phyloP scores from a whole-genome alignment of 2,797 vertebrate genomes.

The Acanthiza pusilla region DNA sequence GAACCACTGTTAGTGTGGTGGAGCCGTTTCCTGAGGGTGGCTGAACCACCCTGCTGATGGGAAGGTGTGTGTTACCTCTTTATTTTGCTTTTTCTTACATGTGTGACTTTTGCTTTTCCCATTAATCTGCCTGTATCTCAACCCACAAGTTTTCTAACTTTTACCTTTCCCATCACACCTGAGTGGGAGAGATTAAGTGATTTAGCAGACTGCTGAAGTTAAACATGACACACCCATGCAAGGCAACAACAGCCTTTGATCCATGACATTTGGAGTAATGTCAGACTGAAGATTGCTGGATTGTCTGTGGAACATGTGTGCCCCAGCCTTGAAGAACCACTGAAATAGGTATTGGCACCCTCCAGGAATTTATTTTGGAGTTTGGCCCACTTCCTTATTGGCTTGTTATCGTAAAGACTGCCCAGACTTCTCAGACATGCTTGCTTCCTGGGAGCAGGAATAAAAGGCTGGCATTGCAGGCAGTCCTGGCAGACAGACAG shows the following conservation, averaged over 20 bases:
- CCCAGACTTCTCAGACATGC: background rate
- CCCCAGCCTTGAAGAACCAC: background rate
- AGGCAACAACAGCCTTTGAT: background rate
- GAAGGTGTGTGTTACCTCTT: background rate
- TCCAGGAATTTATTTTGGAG: background rate
- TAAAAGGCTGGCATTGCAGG: background rate
- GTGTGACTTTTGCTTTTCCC: background rate
- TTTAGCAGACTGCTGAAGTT: background rate
- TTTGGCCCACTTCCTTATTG: background rate
- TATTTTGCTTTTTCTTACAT: background rate
- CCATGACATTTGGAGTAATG: background rate
- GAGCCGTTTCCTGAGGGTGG: background rate
- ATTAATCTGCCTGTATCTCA: background rate
- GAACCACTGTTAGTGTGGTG: background rate
- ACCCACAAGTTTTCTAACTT: background rate
- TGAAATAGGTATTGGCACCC: background rate
- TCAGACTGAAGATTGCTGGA: background rate
- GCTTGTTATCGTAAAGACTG: background rate
- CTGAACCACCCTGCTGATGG: background rate
- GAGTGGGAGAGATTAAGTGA: background rate
- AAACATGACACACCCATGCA: background rate
- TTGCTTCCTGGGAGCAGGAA: background rate
- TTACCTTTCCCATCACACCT: background rate
- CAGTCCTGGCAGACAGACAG: background rate
- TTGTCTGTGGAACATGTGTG: background rate